Conservation (phyloP, 2,888 invertebrate genomes). For the Poecilobothrus nobilitatus region DNA sequence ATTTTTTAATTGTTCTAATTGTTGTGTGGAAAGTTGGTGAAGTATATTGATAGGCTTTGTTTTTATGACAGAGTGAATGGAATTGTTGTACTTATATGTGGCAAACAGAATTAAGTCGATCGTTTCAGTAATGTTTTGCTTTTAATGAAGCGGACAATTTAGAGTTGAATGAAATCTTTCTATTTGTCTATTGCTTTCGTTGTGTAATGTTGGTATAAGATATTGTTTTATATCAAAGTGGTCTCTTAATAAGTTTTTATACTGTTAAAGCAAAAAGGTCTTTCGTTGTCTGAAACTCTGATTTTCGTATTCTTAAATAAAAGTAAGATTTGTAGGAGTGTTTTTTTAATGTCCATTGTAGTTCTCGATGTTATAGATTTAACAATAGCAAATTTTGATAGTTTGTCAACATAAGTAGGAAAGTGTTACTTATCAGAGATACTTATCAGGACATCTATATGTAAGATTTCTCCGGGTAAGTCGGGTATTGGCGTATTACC, state of each 20-base stretch:
- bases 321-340: background rate
- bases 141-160: too few relatives aligned
- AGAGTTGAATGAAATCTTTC: too few relatives aligned
- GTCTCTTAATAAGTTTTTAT: too few relatives aligned
- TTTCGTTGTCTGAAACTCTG: conserved; percentile 20
- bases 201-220: too few relatives aligned
- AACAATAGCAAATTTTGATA: conserved; percentile 25
- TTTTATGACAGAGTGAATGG: conserved; percentile 18
- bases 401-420: conserved; percentile 23
- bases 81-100: conserved; percentile 19
- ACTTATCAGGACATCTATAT: conserved; percentile 23
- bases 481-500: conserved; percentile 21
- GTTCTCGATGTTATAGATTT: conserved; percentile 23
- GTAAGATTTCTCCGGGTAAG: conserved; percentile 18
- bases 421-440: conserved; percentile 20
- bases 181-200: too few relatives aligned
- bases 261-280: conserved; percentile 15
- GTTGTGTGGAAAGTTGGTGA: background rate
- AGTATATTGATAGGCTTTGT: background rate
- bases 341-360: conserved; percentile 21
- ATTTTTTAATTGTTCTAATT: background rate
- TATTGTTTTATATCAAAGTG: too few relatives aligned
- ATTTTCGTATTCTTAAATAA: conserved; percentile 17
- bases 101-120: conserved; percentile 19
- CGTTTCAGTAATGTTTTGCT: too few relatives aligned